Evolutionary conservation across 2,888 invertebrate genomes (phyloP).

Genomic region (Cotesia congregata): DNA sequence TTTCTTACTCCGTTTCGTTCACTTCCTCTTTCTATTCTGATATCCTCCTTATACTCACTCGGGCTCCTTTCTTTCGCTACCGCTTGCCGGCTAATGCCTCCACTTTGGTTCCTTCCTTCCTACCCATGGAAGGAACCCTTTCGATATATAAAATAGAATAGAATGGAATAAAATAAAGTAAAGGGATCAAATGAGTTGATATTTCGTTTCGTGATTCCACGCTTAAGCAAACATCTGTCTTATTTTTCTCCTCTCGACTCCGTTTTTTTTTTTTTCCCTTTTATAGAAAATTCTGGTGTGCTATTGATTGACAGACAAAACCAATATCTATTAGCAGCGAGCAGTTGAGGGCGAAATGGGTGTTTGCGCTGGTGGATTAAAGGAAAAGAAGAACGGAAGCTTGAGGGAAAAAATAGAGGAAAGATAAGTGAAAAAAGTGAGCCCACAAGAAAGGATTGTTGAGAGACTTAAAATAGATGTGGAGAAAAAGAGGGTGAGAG

Average conservation of each 20-base stretch:
- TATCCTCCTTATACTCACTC: too few species aligned
- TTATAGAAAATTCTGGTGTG: slow-evolving; percentile 4
- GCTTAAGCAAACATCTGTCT: slow-evolving; percentile 37
- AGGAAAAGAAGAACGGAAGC: slow-evolving; percentile 4
- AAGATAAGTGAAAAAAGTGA: too few species aligned
- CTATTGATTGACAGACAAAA: slow-evolving; percentile 52
- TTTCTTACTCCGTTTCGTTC: slow-evolving; percentile 42
- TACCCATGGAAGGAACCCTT: slow-evolving; percentile 18
- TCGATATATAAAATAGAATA: background rate
- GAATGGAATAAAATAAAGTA: slow-evolving; percentile 20
- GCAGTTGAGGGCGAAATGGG: slow-evolving; percentile 30
- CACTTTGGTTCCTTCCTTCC: slow-evolving; percentile 19
- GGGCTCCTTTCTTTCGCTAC: too few species aligned
- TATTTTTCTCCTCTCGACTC: background rate
- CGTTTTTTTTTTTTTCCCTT: background rate
- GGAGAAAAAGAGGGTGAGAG: background rate
- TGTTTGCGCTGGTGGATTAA: background rate
- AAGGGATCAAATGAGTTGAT: slow-evolving; percentile 12
- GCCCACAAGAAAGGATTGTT: too few species aligned
- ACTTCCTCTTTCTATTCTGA: background rate
- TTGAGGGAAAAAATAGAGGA: too few species aligned
- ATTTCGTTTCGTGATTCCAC: slow-evolving; percentile 34
- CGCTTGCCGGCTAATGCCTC: slow-evolving; percentile 28
- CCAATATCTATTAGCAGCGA: slow-evolving; percentile 58
- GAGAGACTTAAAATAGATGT: background rate